Evolutionary conservation across 2,797 vertebrate genomes (phyloP).

Genomic region (Psittacula derbiana): DNA sequence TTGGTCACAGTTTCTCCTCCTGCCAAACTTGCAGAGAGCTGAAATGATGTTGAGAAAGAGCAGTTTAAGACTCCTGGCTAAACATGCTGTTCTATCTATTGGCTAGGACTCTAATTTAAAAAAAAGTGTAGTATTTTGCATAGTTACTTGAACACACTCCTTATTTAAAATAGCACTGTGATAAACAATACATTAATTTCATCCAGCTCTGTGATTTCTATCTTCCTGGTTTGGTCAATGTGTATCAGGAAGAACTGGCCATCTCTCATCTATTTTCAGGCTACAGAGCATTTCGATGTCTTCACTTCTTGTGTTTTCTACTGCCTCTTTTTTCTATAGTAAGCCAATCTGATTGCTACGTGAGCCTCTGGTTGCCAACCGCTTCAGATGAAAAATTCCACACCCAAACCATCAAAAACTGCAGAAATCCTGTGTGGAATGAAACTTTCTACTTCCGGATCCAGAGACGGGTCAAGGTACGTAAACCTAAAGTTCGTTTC

Average conservation of each 20-base stretch:
- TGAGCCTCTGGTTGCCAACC: slow-evolving; percentile 82
- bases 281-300: neutral
- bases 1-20: neutral
- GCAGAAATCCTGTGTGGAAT: slow-evolving; percentile 81
- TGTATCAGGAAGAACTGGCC: neutral
- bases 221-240: neutral
- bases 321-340: slow-evolving; percentile 57
- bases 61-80: neutral
- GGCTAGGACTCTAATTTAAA: neutral
- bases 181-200: neutral
- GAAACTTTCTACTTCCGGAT: slow-evolving; percentile 82
- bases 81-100: neutral
- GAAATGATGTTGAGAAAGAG: neutral
- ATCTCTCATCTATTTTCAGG: neutral
- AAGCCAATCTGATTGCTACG: slow-evolving; percentile 79
- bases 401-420: slow-evolving; percentile 78
- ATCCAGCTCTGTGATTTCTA: neutral
- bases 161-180: neutral
- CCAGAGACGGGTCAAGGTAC: slow-evolving; percentile 80
- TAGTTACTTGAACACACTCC: neutral
- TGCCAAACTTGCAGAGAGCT: neutral
- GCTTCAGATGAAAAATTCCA: slow-evolving; percentile 72
- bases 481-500: neutral
- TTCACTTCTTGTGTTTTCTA: neutral
- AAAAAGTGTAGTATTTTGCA: neutral